Conservation (phyloP, 1,140 invertebrate species). For the Euwallacea similis region DNA sequence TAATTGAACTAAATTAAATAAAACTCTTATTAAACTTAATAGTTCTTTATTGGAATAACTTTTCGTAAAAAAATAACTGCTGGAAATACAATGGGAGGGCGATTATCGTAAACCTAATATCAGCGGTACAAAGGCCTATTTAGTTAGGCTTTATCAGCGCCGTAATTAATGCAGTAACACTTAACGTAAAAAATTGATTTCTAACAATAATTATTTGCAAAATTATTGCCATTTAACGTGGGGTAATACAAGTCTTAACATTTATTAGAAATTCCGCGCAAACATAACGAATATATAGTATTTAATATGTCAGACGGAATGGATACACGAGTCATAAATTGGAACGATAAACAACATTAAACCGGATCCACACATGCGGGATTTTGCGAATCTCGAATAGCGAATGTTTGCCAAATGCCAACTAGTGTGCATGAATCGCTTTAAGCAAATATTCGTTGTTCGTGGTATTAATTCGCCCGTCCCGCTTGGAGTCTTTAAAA, state of each 20-base stretch:
- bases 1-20: slow-evolving; percentile 46
- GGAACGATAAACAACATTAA: too few relatives aligned
- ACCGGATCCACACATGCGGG: too few relatives aligned
- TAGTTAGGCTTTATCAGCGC: not conserved
- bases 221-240: slow-evolving; percentile 24
- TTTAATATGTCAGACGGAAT: too few relatives aligned
- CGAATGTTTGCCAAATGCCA: too few relatives aligned
- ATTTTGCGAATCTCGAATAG: too few relatives aligned
- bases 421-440: too few relatives aligned
- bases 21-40: slow-evolving; percentile 45
- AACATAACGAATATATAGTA: too few relatives aligned
- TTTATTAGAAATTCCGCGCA: not conserved
- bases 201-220: slow-evolving; percentile 18
- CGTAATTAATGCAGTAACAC: not conserved
- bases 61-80: slow-evolving; percentile 25
- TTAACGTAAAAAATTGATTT: not conserved
- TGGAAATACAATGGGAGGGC: slow-evolving; percentile 9
- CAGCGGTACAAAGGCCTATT: not conserved
- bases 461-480: too few relatives aligned
- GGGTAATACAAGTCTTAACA: slow-evolving; percentile 10
- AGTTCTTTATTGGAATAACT: slow-evolving; percentile 42
- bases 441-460: too few relatives aligned
- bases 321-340: too few relatives aligned
- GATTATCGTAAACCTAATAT: slow-evolving; percentile 10
- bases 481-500: too few relatives aligned